A percentile compares a stretch with the other conserved stretches of the same genome.
phyloP scores from a whole-genome alignment of 2,113 vertebrate species.

The Mohoua ochrocephala region DNA sequence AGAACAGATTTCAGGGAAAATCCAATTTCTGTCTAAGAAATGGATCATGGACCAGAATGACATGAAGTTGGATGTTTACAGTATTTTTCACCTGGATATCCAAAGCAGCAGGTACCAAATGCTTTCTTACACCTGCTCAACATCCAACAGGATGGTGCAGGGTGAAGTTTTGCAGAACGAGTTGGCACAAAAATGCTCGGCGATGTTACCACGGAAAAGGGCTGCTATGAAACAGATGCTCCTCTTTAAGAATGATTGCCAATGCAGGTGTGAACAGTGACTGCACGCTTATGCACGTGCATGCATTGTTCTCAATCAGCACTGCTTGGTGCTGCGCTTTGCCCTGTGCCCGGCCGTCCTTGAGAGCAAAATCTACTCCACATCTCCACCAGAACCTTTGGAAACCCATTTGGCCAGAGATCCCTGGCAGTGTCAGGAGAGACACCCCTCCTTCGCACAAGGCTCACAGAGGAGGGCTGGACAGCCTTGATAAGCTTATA shows the following conservation, averaged over 20 bases:
- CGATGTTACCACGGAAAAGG: background rate
- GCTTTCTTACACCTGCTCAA: background rate
- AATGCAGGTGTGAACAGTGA: background rate
- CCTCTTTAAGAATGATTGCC: background rate
- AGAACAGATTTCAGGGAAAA: background rate
- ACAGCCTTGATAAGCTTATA: background rate
- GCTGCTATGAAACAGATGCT: background rate
- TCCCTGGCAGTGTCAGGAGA: background rate
- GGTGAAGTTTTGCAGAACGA: background rate
- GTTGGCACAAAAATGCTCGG: background rate
- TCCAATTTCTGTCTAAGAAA: background rate
- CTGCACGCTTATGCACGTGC: background rate
- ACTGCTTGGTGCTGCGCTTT: rapidly evolving
- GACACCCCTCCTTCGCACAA: rapidly evolving
- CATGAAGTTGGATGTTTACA: background rate
- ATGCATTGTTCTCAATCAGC: background rate
- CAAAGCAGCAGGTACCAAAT: background rate
- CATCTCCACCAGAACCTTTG: background rate
- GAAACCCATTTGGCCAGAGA: rapidly evolving
- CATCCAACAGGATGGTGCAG: rapidly evolving
- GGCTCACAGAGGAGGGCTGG: background rate
- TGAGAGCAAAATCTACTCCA: background rate
- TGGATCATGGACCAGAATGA: background rate
- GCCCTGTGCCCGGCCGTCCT: rapidly evolving
- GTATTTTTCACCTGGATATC: background rate